These are phyloP conservation scores for Trochalopteron elliotii DNA, from an alignment of 2,113 vertebrate genomes.

Conservation along the genomic window DNA sequence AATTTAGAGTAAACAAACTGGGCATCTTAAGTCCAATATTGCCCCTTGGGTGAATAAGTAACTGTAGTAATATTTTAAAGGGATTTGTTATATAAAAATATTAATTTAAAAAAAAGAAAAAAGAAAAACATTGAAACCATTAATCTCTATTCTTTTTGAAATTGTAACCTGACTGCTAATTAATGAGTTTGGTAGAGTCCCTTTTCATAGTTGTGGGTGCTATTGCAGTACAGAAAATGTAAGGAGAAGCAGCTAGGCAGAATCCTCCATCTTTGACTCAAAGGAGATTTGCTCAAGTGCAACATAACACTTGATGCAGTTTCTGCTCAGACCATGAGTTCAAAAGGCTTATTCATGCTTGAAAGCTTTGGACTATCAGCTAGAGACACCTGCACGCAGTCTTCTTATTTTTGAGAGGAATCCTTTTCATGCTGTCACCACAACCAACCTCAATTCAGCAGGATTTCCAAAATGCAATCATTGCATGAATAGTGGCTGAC, in stretches of 20 bases:
- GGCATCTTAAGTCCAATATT: not conserved
- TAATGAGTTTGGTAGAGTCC: not conserved
- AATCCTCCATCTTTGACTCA: not conserved
- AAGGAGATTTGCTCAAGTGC: not conserved
- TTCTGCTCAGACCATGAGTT: not conserved
- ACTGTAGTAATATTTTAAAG: not conserved
- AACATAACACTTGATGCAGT: not conserved
- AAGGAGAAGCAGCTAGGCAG: not conserved
- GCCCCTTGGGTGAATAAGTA: not conserved
- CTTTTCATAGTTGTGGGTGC: not conserved
- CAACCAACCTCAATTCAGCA: not conserved
- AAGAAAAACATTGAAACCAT: not conserved
- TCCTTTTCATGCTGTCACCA: not conserved
- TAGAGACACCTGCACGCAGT: not conserved
- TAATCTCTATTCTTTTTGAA: not conserved
- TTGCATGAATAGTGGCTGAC: not conserved
- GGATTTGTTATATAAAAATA: not conserved
- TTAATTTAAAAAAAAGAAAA: not conserved
- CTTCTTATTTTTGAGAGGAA: constrained; percentile 10
- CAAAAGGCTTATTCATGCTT: not conserved
- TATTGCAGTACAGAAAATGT: not conserved
- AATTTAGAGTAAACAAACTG: not conserved
- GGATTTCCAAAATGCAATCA: not conserved
- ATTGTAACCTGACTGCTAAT: not conserved
- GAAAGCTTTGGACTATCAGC: constrained; percentile 9